A percentile compares a stretch with the other conserved stretches of the same genome.
These are phyloP conservation scores for Euschistus heros DNA, from an alignment of 1,140 invertebrate genomes.

Conservation along the genomic window DNA sequence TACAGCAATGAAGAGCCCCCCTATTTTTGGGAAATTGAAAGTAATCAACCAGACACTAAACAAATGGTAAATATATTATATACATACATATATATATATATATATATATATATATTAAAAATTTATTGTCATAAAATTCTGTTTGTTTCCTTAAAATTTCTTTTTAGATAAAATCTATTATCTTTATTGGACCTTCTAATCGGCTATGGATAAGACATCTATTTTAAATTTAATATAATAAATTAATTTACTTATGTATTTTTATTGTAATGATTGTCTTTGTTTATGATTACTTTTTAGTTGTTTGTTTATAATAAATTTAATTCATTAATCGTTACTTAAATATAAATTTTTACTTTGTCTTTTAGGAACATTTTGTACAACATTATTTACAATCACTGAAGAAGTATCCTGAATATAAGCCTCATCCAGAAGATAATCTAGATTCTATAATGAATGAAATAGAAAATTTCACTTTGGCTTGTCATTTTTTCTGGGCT, in stretches of 20 bases:
- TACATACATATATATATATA: no score
- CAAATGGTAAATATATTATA: conserved; percentile 62
- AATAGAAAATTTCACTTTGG: conserved; percentile 67
- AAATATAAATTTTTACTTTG: neutral
- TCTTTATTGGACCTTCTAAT: no score
- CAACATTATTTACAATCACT: conserved; percentile 23
- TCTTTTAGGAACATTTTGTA: conserved; percentile 26
- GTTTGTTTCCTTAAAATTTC: neutral
- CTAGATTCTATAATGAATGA: conserved; percentile 57
- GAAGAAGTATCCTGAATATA: conserved; percentile 21
- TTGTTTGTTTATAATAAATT: neutral
- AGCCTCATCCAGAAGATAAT: conserved; percentile 36
- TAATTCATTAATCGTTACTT: neutral
- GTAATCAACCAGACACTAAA: conserved; percentile 54
- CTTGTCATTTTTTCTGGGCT: conserved; percentile 85
- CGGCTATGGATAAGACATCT: no score
- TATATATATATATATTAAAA: neutral
- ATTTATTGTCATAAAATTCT: neutral
- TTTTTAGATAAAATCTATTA: neutral
- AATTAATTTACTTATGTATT: no score
- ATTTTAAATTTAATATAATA: no score
- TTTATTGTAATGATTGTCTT: neutral
- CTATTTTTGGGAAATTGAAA: conserved; percentile 56
- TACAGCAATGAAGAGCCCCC: conserved; percentile 69
- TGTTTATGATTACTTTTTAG: neutral